Evolutionary conservation across 2,797 vertebrate genomes (phyloP).

Genomic region (Oceanodroma leucorhoa): DNA sequence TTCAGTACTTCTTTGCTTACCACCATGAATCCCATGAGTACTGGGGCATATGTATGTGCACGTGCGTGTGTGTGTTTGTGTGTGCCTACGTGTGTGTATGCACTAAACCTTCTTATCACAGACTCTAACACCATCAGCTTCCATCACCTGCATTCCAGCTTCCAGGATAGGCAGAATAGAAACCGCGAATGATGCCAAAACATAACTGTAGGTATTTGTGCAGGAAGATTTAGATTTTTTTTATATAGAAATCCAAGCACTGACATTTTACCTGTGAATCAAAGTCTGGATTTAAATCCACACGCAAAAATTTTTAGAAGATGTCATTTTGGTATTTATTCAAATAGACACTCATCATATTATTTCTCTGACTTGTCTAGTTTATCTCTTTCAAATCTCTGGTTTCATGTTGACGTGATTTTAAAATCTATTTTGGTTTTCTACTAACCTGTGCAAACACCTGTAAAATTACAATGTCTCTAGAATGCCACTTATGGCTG

Average conservation of each 20-base stretch:
- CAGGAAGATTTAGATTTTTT: neutral
- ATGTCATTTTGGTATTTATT: neutral
- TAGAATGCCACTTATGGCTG: neutral
- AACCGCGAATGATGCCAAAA: neutral
- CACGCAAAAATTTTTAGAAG: neutral
- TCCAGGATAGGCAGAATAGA: neutral
- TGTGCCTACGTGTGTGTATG: fast-evolving
- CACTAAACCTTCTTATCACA: neutral
- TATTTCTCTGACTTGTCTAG: neutral
- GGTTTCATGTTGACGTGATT: neutral
- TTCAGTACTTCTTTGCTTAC: neutral
- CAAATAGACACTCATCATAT: neutral
- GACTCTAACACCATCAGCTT: neutral
- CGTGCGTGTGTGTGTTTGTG: neutral
- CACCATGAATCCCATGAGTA: neutral
- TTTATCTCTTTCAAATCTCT: neutral
- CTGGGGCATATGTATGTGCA: fast-evolving
- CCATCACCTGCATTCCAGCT: neutral
- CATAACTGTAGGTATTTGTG: neutral
- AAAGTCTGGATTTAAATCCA: neutral
- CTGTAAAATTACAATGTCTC: neutral
- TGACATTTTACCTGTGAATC: neutral
- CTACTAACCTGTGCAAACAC: neutral
- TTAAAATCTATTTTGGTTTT: neutral
- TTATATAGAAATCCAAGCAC: neutral